Evolutionary conservation across 2,888 invertebrate species (phyloP), one percentile per base, ranked within the genome.

Genomic region (Agonopterix subpropinquella): DNA sequence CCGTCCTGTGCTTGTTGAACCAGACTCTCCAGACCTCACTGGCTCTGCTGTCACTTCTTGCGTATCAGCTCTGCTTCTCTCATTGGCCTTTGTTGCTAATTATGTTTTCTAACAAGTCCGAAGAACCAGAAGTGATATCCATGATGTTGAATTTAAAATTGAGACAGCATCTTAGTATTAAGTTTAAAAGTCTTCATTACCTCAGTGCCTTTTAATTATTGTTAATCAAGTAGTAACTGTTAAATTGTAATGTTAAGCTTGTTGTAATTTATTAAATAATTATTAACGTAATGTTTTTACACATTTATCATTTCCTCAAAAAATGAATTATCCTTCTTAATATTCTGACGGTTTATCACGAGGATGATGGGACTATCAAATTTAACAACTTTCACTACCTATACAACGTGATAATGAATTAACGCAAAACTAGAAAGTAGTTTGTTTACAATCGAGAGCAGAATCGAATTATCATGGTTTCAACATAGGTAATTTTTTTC

Each of bases 41-140:
- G 67, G 53, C 28, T 77, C 84, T 7, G 83, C 86, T 5, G 60
- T 55, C 1, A 68, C 74, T 0, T 57, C 68, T 1, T 60, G 65
- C 11, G 11, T 74, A 0, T 84, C 87, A 28, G 42, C 42, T 5
- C 49, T 70, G 7, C 48, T 67, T 4, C 37, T 83, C 8, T 45
- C 64, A 10, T 37, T 73, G 2, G 73, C 75, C 28, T 57, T 64
- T 39, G 35, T 39, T n/a, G 9, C n/a, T n/a, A 39, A 39, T n/a
- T 39, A n/a, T n/a, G 39, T 39, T 39, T n/a, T n/a, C n/a, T 39
- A 28, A 28, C 1, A 5, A 5, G 4, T 13, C 13, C 13, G 13
- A 13, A 13, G 13, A 13, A 13, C 13, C 13, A 13, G 13, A 13
- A 13, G 13, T 18, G 4, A 18, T 18, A 18, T 18, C 18, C 18